Percentiles rank a stretch among this genome's conserved stretches.
Conservation (phyloP, 2,888 invertebrate genomes). For the Chrysodeixis includens region DNA sequence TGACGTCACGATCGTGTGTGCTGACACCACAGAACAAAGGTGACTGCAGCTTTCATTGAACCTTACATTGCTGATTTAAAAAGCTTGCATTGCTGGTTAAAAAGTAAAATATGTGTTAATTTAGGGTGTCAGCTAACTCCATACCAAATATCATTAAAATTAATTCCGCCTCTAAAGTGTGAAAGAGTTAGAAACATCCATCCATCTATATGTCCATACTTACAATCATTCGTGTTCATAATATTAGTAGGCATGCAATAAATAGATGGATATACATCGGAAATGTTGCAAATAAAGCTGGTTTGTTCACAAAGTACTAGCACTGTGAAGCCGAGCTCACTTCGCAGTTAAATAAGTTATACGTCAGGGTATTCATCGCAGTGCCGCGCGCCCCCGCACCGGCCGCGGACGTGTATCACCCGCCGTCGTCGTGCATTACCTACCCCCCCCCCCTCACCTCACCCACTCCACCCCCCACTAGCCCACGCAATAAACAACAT, state of each 20-base stretch:
- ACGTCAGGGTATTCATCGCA: slow-evolving; percentile 5
- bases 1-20: slow-evolving; percentile 5
- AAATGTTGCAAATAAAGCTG: slow-evolving; percentile 8
- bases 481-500: slow-evolving; percentile 33
- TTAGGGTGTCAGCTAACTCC: too few species aligned
- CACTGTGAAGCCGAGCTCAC: slow-evolving; percentile 6
- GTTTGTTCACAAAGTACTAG: neutral
- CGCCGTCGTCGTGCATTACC: slow-evolving; percentile 6
- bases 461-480: neutral
- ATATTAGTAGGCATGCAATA: too few species aligned
- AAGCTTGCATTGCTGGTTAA: too few species aligned
- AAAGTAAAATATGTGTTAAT: too few species aligned
- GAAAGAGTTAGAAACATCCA: too few species aligned
- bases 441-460: neutral
- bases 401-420: slow-evolving; percentile 13
- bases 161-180: too few species aligned
- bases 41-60: neutral
- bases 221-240: too few species aligned
- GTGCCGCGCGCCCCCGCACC: neutral
- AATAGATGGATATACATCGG: too few species aligned
- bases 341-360: slow-evolving; percentile 3
- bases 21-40: neutral
- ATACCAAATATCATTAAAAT: too few species aligned
- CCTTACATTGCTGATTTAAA: too few species aligned
- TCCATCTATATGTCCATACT: too few species aligned